Percentiles rank a stretch among this genome's conserved stretches.
Evolutionary conservation across 2,113 vertebrate genomes (phyloP).

Genomic region (Periophthalmus modestus): DNA sequence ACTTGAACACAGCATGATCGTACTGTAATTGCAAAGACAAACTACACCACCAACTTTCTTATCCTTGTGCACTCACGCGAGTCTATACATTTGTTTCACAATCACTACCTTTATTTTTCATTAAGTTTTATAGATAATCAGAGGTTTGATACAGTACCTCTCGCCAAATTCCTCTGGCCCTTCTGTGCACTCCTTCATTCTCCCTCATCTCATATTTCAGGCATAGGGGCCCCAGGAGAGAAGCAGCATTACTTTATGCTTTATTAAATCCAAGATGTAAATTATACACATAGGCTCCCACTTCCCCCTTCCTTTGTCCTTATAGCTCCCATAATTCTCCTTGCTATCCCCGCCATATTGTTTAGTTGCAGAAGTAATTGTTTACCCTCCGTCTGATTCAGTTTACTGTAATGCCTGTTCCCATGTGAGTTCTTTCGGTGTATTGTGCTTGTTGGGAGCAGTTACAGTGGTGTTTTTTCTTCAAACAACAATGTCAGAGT

Average conservation of each 20-base stretch:
- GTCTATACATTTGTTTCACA: neutral
- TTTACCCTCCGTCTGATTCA: constrained; percentile 11
- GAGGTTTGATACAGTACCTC: constrained; percentile 5
- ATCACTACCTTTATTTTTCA: constrained; percentile 15
- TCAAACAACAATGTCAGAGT: constrained; percentile 28
- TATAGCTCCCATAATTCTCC: neutral
- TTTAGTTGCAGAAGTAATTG: neutral
- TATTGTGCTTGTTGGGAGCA: constrained; percentile 17
- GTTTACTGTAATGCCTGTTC: neutral
- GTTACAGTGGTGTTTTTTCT: neutral
- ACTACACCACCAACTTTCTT: too few species aligned
- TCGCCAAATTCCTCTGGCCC: neutral
- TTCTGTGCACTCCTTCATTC: neutral
- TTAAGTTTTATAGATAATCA: constrained; percentile 11
- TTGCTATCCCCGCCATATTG: neutral
- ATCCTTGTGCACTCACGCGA: too few species aligned
- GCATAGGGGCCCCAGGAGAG: neutral
- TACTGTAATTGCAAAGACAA: too few species aligned
- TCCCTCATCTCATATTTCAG: constrained; percentile 18
- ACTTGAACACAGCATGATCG: too few species aligned
- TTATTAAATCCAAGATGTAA: constrained; percentile 27
- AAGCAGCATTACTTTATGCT: neutral
- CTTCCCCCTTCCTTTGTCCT: constrained; percentile 1
- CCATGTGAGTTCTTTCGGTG: constrained; percentile 25
- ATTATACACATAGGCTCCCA: constrained; percentile 1